Evolutionary conservation across 2,888 invertebrate species (phyloP).

Genomic region (Labia minor): DNA sequence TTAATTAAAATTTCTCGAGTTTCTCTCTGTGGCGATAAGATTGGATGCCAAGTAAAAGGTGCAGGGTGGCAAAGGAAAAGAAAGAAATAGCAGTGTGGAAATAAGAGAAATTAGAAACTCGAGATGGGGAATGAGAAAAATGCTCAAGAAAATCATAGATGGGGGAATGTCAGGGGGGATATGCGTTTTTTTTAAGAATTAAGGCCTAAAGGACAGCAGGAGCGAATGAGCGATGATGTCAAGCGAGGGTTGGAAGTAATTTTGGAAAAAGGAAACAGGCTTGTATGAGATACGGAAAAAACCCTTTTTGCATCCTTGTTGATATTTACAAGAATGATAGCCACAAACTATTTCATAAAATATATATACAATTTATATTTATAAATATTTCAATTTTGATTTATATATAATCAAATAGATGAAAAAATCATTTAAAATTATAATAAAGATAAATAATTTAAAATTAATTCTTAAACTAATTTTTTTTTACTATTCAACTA

Average conservation of each 20-base stretch:
- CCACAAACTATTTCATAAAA: background rate
- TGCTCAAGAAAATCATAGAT: background rate
- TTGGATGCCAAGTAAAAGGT: background rate
- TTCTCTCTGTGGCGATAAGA: background rate
- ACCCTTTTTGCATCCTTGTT: background rate
- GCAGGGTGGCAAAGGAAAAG: background rate
- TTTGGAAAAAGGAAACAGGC: conserved; percentile 3
- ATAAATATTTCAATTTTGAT: too few species aligned
- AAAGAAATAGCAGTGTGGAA: conserved; percentile 5
- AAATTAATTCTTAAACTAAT: too few species aligned
- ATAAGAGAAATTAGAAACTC: conserved; percentile 13
- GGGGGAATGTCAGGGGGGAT: background rate
- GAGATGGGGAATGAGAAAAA: conserved; percentile 13
- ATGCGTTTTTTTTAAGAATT: background rate
- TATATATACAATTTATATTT: too few species aligned
- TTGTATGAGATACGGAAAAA: background rate
- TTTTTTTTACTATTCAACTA: too few species aligned
- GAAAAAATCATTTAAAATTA: too few species aligned
- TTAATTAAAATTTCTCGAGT: conserved; percentile 13
- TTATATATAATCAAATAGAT: too few species aligned
- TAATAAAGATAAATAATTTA: too few species aligned
- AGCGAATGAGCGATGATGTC: background rate
- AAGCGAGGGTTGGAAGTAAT: background rate
- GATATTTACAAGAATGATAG: background rate
- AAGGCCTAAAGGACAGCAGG: conserved; percentile 4